A percentile compares a stretch with the other conserved stretches of the same genome.
Conservation (phyloP, 2,113 vertebrate species). For the Seriola quinqueradiata region DNA sequence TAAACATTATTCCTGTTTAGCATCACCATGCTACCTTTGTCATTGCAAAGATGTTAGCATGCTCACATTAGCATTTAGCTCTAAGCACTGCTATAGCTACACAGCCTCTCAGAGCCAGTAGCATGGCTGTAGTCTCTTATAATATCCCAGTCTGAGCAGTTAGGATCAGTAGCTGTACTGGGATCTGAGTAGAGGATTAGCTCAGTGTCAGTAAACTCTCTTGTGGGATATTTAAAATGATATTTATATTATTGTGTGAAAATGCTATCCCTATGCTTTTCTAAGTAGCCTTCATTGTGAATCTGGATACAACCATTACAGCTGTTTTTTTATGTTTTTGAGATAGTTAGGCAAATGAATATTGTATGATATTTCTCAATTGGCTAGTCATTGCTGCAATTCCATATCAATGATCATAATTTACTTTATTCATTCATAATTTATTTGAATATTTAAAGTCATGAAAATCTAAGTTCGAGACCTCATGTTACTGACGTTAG, state of each 20-base stretch:
- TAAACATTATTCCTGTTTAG: neutral
- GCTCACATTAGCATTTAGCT: neutral
- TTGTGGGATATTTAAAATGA: neutral
- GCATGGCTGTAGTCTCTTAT: neutral
- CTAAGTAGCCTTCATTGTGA: neutral
- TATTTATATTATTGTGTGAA: neutral
- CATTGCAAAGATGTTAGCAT: conserved; percentile 8
- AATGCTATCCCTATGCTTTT: neutral
- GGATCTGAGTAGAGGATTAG: neutral
- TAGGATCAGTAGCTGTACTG: neutral
- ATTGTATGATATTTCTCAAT: neutral
- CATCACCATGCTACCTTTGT: neutral
- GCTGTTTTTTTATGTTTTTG: neutral
- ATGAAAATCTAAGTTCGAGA: neutral
- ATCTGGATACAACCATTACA: neutral
- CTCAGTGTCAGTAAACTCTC: neutral
- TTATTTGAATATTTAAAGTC: neutral
- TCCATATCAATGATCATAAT: neutral
- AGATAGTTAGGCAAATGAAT: neutral
- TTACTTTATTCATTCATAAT: conserved; percentile 14
- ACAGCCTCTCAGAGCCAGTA: too few species aligned
- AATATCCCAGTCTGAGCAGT: neutral
- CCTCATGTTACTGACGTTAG: neutral
- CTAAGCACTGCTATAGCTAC: neutral
- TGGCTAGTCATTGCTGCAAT: neutral